Percentiles rank a stretch among this genome's conserved stretches.
Conservation (phyloP, 92 coral and sea anemone genomes). For the Palythoa heliodiscus region DNA sequence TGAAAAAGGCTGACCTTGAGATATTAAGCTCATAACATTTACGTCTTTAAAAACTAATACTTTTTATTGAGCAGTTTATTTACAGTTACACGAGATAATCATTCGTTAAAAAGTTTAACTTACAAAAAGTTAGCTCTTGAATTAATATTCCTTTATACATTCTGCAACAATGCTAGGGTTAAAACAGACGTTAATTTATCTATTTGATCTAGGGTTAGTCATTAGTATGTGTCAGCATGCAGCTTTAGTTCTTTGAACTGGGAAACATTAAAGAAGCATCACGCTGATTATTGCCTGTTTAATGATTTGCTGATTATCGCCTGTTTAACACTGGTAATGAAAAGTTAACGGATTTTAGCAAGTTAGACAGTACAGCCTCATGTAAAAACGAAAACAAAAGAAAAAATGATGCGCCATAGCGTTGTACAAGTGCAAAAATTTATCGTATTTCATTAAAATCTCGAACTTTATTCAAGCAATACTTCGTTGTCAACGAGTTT, state of each 20-base stretch:
- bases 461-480: background rate
- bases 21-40: background rate
- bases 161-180: background rate
- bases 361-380: background rate
- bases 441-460: background rate
- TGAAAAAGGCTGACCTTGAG: background rate
- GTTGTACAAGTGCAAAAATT: too few species aligned
- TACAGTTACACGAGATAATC: background rate
- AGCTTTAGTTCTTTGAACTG: background rate
- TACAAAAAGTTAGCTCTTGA: background rate
- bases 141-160: too few species aligned
- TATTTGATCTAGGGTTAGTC: background rate
- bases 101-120: background rate
- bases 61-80: background rate
- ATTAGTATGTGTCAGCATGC: background rate
- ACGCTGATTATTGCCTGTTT: background rate
- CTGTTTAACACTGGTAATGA: background rate
- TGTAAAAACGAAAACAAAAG: background rate
- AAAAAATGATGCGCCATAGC: background rate
- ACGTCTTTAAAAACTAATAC: background rate
- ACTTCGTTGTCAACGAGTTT: background rate
- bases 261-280: background rate
- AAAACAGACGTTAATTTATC: background rate
- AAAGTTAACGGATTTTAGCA: background rate
- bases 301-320: background rate